These are phyloP conservation scores for Nyctereutes procyonoides DNA, from an alignment of 2,113 vertebrate genomes.

Conservation along the genomic window DNA sequence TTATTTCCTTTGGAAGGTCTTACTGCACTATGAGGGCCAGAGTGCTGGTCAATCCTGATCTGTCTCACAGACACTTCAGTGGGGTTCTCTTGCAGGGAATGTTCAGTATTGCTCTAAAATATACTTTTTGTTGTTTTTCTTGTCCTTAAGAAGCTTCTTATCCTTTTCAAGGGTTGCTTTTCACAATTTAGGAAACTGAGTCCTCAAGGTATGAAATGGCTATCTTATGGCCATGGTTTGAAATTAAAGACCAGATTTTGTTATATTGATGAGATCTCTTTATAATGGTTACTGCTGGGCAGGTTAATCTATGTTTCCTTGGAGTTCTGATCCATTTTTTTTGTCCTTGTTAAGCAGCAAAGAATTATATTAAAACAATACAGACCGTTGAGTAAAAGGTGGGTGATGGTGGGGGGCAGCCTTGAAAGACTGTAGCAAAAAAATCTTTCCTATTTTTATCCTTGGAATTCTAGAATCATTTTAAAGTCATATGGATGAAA, in stretches of 20 bases:
- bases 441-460: neutral
- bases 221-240: neutral
- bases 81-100: neutral
- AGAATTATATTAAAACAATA: neutral
- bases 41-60: accelerated
- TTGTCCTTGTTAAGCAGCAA: neutral
- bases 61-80: accelerated
- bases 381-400: neutral
- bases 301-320: neutral
- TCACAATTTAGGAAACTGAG: neutral
- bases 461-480: neutral
- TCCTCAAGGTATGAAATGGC: neutral
- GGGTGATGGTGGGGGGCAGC: neutral
- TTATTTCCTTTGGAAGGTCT: neutral
- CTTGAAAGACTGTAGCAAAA: neutral
- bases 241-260: neutral
- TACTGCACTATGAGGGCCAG: neutral
- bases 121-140: neutral
- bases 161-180: slow-evolving; percentile 11
- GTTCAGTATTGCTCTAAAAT: accelerated
- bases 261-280: neutral
- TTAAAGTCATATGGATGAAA: neutral
- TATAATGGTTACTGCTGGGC: neutral
- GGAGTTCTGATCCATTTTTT: neutral
- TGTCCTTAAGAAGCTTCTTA: neutral